These are phyloP conservation scores for Furcifer pardalis DNA, from an alignment of 2,797 vertebrate genomes.

Conservation along the genomic window DNA sequence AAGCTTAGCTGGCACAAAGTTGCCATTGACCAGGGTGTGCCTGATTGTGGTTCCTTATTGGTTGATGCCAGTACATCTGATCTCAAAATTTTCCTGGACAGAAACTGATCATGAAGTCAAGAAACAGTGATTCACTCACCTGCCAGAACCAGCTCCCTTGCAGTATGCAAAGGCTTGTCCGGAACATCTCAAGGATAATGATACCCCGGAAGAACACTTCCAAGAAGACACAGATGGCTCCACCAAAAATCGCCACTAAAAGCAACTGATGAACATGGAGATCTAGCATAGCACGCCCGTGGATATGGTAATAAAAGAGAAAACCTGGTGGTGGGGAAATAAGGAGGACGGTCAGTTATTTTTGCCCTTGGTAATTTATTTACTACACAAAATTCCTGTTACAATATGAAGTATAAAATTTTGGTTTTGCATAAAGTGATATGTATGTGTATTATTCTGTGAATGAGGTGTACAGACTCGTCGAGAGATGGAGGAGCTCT, in stretches of 20 bases:
- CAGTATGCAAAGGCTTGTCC: constrained; percentile 84
- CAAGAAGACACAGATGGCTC: constrained; percentile 81
- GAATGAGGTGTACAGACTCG: neutral
- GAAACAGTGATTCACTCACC: constrained; percentile 81
- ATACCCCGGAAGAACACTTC: constrained; percentile 89
- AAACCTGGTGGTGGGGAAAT: constrained; percentile 79
- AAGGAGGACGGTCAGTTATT: neutral
- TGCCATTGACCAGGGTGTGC: no score
- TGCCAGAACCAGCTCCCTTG: constrained; percentile 99
- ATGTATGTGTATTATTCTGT: neutral
- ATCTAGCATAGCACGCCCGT: constrained; percentile 89
- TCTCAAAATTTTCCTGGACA: neutral
- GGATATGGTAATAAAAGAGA: constrained; percentile 92
- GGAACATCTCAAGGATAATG: constrained; percentile 88
- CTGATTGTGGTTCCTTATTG: no score
- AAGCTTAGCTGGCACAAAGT: no score
- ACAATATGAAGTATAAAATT: neutral
- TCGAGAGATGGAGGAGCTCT: neutral
- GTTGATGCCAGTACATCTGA: no score
- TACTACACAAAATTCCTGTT: neutral
- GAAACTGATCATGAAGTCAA: neutral
- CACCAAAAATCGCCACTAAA: constrained; percentile 81
- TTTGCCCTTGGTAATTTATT: neutral
- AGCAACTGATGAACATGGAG: constrained; percentile 89
- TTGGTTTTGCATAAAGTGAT: neutral